Base-by-base conservation (phyloP, 1,140 invertebrate species). In the Hyposmocoma kahamanoa region DNA sequence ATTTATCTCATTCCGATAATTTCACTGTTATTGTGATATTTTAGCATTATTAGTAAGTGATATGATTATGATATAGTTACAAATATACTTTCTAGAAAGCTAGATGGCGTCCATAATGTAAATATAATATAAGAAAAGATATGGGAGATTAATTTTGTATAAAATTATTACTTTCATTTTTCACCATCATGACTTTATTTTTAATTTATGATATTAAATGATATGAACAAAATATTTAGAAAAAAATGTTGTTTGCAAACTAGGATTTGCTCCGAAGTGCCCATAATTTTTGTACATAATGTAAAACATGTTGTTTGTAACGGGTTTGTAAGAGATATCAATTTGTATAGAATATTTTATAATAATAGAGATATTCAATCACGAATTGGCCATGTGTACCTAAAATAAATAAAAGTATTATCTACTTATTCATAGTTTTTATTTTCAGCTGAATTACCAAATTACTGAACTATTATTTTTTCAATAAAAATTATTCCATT, bases 371-470 rank as follows among this genome's bases (percentile, higher is more conserved):
- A 58, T 66, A 64, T 60, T 59, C 58, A 62, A 54, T 66, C 62
- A 45, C 55, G 22, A 53, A 43, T 62, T 53, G 59, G 59, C 55
- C 76, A 80, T 80, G 66, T 71, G 72, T 80, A 80, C 71, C 73
- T 77, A 67, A 72, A 74, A 73, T 72, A 75, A 79, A 78, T 36
- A 36, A 36, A 36, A 36, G 32, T 36, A 36, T 36, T 3, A 36
- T 13, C 10, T 36, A 36, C 24, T 6, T 26, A 11, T 6, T 26
- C 24, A n/a, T n/a, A n/a, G n/a, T n/a, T n/a, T n/a, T n/a, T n/a
- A n/a, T n/a, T n/a, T n/a, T n/a, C n/a, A n/a, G n/a, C n/a, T n/a
- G n/a, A n/a, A 32, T 32, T 10, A n/a, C n/a, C n/a, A n/a, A n/a
- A n/a, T n/a, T n/a, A n/a, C n/a, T n/a, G n/a, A n/a, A n/a, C n/a